Evolutionary conservation across 92 coral and sea anemone species (phyloP).

Genomic region (Bergia puertoricense): DNA sequence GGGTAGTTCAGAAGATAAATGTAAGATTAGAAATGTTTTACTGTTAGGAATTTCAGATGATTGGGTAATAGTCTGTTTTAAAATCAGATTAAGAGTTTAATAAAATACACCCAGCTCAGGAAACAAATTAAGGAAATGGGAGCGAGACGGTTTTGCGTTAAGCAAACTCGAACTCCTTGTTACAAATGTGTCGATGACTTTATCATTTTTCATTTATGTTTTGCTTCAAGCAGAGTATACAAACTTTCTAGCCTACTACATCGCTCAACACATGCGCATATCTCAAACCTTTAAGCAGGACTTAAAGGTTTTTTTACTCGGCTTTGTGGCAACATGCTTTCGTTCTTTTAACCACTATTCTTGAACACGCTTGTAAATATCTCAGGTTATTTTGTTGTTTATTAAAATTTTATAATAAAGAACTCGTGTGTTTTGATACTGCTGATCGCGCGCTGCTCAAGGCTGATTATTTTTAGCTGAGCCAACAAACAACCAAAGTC

Average conservation of each 20-base stretch:
- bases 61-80: conserved; percentile 3
- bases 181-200: neutral
- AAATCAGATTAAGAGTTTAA: neutral
- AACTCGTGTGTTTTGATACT: neutral
- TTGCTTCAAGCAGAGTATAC: neutral
- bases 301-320: neutral
- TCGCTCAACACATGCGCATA: neutral
- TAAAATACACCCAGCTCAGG: neutral
- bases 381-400: neutral
- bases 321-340: neutral
- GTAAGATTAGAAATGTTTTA: conserved; percentile 1
- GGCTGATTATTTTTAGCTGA: conserved; percentile 8
- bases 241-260: too few relatives aligned
- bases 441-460: neutral
- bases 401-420: conserved; percentile 26
- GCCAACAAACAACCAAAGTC: neutral
- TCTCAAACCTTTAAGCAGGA: conserved; percentile 1
- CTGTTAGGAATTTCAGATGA: conserved; percentile 5
- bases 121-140: conserved; percentile 23
- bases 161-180: neutral
- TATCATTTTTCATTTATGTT: neutral
- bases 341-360: neutral
- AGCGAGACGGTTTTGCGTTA: neutral
- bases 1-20: neutral
- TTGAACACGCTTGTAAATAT: conserved; percentile 12